Conservation (phyloP, 2,888 invertebrate genomes). For the Acrobeloides nanus region DNA sequence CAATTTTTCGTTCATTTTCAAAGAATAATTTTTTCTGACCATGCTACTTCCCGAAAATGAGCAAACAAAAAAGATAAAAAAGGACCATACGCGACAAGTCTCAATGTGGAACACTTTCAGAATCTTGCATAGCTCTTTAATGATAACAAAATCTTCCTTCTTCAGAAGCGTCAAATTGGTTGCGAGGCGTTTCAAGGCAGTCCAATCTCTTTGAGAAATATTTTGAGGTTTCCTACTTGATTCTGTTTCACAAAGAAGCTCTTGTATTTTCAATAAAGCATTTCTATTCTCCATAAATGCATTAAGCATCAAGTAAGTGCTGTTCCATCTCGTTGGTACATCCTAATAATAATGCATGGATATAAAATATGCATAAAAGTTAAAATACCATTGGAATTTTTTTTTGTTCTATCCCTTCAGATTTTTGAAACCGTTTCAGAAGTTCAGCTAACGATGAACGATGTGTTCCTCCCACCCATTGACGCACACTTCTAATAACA, state of each 20-base stretch:
- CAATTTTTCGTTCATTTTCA: too few relatives aligned
- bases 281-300: slow-evolving; percentile 4
- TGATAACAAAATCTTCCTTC: slow-evolving; percentile 6
- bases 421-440: slow-evolving; percentile 3
- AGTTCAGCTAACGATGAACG: background rate
- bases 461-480: slow-evolving; percentile 7
- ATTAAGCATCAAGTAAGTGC: slow-evolving; percentile 3
- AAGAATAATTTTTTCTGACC: too few relatives aligned
- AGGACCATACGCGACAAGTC: background rate
- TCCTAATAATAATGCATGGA: slow-evolving; percentile 7
- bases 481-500: too few relatives aligned
- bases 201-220: slow-evolving; percentile 5
- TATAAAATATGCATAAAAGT: background rate
- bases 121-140: slow-evolving; percentile 2
- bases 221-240: background rate
- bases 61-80: slow-evolving; percentile 2
- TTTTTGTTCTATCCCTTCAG: background rate
- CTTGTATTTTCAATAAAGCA: slow-evolving; percentile 4
- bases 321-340: slow-evolving; percentile 6
- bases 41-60: slow-evolving; percentile 4
- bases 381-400: slow-evolving; percentile 6
- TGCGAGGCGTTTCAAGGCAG: slow-evolving; percentile 4
- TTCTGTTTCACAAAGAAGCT: slow-evolving; percentile 2
- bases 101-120: slow-evolving; percentile 8
- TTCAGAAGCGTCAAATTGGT: background rate